Percentiles rank a stretch among this genome's conserved stretches.
phyloP scores from a whole-genome alignment of 2,797 vertebrate genomes.

The Myotis pilosus region DNA sequence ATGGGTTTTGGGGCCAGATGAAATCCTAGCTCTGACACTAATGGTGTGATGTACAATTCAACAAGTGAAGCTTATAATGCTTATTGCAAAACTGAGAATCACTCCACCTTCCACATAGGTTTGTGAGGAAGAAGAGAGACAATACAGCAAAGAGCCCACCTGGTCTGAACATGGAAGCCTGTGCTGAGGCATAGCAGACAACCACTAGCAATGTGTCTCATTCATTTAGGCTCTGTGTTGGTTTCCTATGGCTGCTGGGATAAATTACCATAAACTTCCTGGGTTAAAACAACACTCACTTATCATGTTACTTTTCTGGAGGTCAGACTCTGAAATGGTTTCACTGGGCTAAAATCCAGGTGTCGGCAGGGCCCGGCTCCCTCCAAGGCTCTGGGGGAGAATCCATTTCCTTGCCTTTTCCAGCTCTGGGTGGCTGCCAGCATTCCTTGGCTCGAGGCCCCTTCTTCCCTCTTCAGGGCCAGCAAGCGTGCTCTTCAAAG shows the following conservation, averaged over 20 bases:
- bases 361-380: background rate
- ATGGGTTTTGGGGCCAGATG: background rate
- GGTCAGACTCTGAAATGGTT: background rate
- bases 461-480: background rate
- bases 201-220: background rate
- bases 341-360: background rate
- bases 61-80: background rate
- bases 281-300: background rate
- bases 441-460: background rate
- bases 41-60: background rate
- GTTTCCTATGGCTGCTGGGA: background rate
- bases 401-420: background rate
- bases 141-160: background rate
- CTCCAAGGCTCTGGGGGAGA: background rate
- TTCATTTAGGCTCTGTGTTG: background rate
- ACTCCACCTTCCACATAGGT: background rate
- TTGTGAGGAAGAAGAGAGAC: background rate
- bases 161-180: background rate
- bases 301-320: background rate
- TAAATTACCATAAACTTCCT: background rate
- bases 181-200: background rate
- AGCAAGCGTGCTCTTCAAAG: background rate
- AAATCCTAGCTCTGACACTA: background rate
- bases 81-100: background rate
- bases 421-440: background rate